Base-by-base conservation (phyloP, 2,888 invertebrate genomes). In the Meghimatium bilineatum region DNA sequence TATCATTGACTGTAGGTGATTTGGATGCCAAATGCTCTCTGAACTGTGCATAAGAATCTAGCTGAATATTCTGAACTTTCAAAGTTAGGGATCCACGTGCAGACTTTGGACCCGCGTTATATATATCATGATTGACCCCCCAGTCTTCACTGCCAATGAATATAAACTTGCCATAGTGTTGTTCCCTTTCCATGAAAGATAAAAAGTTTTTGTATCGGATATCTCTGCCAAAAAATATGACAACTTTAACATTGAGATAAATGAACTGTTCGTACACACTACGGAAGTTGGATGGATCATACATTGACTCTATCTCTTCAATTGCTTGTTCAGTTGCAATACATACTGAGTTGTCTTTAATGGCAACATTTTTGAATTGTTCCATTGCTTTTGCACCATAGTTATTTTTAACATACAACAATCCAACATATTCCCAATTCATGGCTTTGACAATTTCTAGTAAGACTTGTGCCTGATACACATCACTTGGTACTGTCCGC, bases 401-500 rank as follows among this genome's bases (percentile, higher is more conserved):
- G 78, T 92, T 91, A 78, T 91, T 91, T 56, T 89, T 84, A 1
- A 91, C 90, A 81, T 90, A 91, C 34, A 92, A 74, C 6, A 91
- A 74, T 32, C 91, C 91, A 23, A 91, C 89, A 63, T 91, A 91
- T 72, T 89, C 80, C 91, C 92, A 92, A 0, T 86, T 86, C 87
- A 91, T 89, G 0, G 56, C 74, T 49, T 88, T 85, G 3, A 92
- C 83, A 23, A 92, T 88, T 23, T 85, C 36, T 10, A 84, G 67
- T 76, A 84, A 80, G 29, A 84, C 80, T n/a, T 69, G 77, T 5
- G 91, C 91, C 81, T 92, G 92, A 49, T 89, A 88, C 10, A 88
- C 88, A 84, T 92, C 92, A 86, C 91, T 91, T 14, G 91, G 91
- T 26, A 92, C 92, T 14, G 91, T 92, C n/a, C 92, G 86, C 26